Percentiles rank a stretch among this genome's conserved stretches.
Conservation (phyloP, 2,797 vertebrate species). For the Scolopax rusticola region DNA sequence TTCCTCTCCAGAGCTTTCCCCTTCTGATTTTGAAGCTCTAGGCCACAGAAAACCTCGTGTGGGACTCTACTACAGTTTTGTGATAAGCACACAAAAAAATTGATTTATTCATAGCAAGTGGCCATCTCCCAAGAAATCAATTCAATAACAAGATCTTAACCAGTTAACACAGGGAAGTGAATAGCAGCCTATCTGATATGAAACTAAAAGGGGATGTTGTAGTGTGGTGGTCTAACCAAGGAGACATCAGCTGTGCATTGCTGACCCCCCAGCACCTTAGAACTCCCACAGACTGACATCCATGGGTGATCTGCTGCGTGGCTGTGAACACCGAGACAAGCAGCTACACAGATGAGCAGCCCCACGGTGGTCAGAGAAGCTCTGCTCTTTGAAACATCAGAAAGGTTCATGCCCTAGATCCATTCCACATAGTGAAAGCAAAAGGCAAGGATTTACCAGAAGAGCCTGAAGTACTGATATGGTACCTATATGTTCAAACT, state of each 20-base stretch:
- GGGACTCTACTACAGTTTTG: neutral
- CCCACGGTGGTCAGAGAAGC: neutral
- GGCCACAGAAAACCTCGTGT: neutral
- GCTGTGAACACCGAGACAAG: neutral
- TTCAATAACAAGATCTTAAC: neutral
- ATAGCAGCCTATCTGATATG: neutral
- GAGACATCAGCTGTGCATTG: neutral
- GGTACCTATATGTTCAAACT: neutral
- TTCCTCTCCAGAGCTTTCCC: neutral
- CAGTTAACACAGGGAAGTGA: fast-evolving
- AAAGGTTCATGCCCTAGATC: neutral
- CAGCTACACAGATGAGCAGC: neutral
- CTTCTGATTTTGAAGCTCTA: neutral
- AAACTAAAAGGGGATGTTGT: neutral
- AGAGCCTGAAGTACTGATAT: neutral
- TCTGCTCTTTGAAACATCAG: neutral
- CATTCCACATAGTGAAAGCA: neutral
- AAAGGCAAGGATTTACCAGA: neutral
- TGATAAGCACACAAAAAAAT: neutral
- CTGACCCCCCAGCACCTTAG: neutral
- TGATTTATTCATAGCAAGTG: neutral
- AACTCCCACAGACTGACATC: neutral
- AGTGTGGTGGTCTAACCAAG: neutral
- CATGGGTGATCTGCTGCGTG: fast-evolving
- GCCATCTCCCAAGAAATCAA: neutral